phyloP scores from a whole-genome alignment of 2,797 vertebrate species.

The Sebastes melanostomus region DNA sequence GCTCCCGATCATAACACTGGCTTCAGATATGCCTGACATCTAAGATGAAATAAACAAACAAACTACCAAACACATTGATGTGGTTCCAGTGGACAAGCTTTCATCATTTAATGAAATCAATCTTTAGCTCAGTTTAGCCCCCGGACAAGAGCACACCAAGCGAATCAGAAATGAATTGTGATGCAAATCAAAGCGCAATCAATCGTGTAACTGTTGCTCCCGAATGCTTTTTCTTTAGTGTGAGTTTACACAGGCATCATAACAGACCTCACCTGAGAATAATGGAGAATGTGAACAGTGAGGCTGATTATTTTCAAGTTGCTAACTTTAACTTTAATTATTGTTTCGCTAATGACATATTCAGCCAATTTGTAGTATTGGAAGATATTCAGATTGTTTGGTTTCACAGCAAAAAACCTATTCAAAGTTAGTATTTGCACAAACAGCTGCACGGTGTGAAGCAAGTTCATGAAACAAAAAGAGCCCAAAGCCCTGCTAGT shows the following conservation, averaged over 20 bases:
- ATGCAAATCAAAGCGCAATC: not conserved
- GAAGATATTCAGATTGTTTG: no score
- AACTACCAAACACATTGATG: constrained; percentile 4
- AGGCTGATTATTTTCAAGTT: not conserved
- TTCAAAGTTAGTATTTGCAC: no score
- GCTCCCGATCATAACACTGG: not conserved
- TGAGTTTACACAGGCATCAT: not conserved
- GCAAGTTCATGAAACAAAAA: no score
- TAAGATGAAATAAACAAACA: not conserved
- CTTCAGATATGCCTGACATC: constrained; percentile 16
- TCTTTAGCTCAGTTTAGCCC: not conserved
- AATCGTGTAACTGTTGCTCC: not conserved
- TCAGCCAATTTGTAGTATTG: no score
- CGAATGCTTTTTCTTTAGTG: not conserved
- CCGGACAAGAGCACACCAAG: not conserved
- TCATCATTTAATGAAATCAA: constrained; percentile 43
- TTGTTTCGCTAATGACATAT: no score
- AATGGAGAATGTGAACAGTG: not conserved
- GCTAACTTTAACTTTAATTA: no score
- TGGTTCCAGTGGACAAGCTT: not conserved
- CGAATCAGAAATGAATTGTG: not conserved
- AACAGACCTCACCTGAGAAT: not conserved
- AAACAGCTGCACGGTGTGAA: no score
- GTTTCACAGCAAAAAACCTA: no score
- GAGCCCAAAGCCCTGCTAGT: no score